A percentile compares a stretch with the other conserved stretches of the same genome.
phyloP scores from a whole-genome alignment of 2,113 vertebrate genomes.

The Ursus arctos region DNA sequence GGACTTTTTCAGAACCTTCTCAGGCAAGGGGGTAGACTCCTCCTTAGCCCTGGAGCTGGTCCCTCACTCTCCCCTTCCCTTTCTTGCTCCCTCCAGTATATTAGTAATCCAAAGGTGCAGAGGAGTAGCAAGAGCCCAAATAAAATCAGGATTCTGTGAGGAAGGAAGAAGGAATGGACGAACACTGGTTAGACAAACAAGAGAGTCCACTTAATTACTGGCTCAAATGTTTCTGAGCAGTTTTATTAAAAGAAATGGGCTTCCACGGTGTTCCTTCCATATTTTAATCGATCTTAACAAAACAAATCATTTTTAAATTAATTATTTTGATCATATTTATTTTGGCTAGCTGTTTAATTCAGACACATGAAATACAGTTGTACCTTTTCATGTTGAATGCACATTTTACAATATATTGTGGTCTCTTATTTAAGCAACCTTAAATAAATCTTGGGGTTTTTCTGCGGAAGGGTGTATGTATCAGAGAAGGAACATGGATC shows the following conservation, averaged over 20 bases:
- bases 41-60: neutral
- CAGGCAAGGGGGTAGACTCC: neutral
- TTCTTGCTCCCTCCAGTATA: neutral
- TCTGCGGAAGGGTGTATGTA: neutral
- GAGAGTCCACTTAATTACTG: neutral
- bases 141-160: neutral
- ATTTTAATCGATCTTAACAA: neutral
- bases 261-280: neutral
- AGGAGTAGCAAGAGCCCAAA: neutral
- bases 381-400: neutral
- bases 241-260: neutral
- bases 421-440: neutral
- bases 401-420: neutral
- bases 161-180: neutral
- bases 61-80: neutral
- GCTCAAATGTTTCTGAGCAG: neutral
- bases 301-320: neutral
- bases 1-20: neutral
- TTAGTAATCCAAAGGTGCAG: neutral
- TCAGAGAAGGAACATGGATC: neutral
- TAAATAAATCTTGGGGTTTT: neutral
- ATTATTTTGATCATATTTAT: neutral
- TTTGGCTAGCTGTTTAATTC: neutral
- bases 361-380: neutral
- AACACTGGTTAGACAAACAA: rapidly evolving